Conservation (phyloP, 1,140 invertebrate genomes). For the Formica selysi region DNA sequence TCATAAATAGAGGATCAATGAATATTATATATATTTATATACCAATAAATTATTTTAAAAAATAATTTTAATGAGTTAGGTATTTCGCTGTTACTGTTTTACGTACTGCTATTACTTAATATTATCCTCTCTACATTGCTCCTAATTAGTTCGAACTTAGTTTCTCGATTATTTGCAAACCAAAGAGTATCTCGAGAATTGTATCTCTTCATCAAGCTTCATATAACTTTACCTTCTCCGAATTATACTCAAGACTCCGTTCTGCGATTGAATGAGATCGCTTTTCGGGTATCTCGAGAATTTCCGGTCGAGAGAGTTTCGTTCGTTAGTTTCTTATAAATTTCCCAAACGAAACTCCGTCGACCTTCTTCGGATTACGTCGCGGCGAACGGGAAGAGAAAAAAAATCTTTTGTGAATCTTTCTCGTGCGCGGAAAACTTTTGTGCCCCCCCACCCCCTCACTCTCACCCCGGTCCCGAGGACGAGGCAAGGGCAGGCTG, state of each 20-base stretch:
- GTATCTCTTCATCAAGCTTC: conserved; percentile 18
- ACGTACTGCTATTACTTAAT: background rate
- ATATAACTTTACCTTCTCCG: conserved; percentile 12
- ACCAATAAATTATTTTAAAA: background rate
- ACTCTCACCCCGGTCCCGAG: too few relatives aligned
- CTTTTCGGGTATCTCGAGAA: conserved; percentile 29
- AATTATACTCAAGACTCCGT: conserved; percentile 23
- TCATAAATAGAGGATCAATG: background rate
- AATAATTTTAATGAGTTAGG: background rate
- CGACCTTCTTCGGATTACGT: conserved; percentile 57
- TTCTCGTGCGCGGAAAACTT: conserved; percentile 61
- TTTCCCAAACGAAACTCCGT: conserved; percentile 42
- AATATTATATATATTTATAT: background rate
- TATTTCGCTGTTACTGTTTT: background rate
- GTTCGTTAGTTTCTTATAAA: conserved; percentile 50
- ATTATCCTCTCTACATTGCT: background rate
- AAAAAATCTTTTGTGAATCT: conserved; percentile 76
- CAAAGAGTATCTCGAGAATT: conserved; percentile 8
- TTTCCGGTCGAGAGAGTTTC: conserved; percentile 9
- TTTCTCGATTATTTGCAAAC: background rate
- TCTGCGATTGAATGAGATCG: conserved; percentile 28
- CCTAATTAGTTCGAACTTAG: background rate
- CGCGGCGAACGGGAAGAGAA: conserved; percentile 21
- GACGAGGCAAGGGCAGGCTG: background rate
- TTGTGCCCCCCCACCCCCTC: background rate